A percentile compares a stretch with the other conserved stretches of the same genome.
phyloP scores from a whole-genome alignment of 1,140 invertebrate species.

The Drosophila guanche region DNA sequence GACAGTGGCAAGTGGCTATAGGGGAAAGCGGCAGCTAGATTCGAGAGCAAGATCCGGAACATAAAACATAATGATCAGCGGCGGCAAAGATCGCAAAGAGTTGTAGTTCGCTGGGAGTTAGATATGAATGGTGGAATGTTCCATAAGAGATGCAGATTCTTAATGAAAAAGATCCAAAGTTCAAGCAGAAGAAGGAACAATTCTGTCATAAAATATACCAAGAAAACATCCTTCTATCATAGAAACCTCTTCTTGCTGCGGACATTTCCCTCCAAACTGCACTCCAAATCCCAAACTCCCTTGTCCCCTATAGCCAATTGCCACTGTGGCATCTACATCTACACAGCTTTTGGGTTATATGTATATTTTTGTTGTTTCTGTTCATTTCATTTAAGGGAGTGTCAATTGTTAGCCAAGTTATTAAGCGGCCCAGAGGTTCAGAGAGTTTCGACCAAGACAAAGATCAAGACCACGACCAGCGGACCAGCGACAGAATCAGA shows the following conservation, averaged over 20 bases:
- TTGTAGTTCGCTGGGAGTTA: slow-evolving; percentile 3
- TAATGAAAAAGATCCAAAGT: too few relatives aligned
- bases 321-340: slow-evolving; percentile 46
- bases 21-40: neutral
- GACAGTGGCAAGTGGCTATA: slow-evolving; percentile 45
- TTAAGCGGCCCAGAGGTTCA: slow-evolving; percentile 60
- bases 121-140: neutral
- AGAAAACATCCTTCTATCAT: too few relatives aligned
- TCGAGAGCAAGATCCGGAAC: too few relatives aligned
- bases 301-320: slow-evolving; percentile 32
- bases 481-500: slow-evolving; percentile 32
- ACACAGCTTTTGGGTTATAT: slow-evolving; percentile 23
- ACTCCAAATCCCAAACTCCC: neutral
- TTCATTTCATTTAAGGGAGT: slow-evolving; percentile 70
- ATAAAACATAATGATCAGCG: too few relatives aligned
- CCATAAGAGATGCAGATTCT: neutral
- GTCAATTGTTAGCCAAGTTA: slow-evolving; percentile 81
- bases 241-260: too few relatives aligned
- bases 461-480: slow-evolving; percentile 46
- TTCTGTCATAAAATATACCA: too few relatives aligned
- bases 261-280: neutral
- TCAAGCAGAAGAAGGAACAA: too few relatives aligned
- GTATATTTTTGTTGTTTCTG: slow-evolving; percentile 21
- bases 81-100: too few relatives aligned
- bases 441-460: slow-evolving; percentile 30